Evolutionary conservation across 2,888 invertebrate genomes (phyloP).

Genomic region (Melolontha melolontha): DNA sequence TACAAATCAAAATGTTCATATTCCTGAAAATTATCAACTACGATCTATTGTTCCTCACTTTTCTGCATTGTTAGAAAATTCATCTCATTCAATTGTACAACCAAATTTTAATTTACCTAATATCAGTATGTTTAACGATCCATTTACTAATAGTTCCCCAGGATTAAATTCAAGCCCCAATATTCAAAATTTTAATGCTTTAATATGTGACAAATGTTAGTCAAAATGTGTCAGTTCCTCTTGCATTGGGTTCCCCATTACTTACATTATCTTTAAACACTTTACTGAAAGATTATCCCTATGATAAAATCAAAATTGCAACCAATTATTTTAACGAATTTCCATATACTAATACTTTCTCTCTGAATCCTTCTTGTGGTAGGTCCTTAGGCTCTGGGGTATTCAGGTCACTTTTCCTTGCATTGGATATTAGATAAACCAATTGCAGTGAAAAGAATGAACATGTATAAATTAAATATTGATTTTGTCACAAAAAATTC

Average conservation of each 20-base stretch:
- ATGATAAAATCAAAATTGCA: conserved; percentile 66
- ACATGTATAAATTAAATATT: conserved; percentile 62
- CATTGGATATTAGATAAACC: conserved; percentile 65
- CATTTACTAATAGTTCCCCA: not conserved
- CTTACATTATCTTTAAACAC: conserved; percentile 62
- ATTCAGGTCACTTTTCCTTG: conserved; percentile 76
- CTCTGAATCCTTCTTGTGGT: conserved; percentile 50
- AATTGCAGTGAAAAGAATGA: conserved; percentile 66
- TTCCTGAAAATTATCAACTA: not conserved
- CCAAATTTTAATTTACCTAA: conserved; percentile 14
- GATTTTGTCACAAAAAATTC: conserved; percentile 69
- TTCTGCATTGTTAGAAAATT: conserved; percentile 14
- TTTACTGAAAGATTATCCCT: conserved; percentile 67
- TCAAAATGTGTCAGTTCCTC: conserved; percentile 41
- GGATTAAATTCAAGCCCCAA: not conserved
- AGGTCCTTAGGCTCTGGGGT: conserved; percentile 70
- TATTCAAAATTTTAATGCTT: conserved; percentile 48
- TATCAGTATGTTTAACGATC: conserved; percentile 12
- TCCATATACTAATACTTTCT: conserved; percentile 44
- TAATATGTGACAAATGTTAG: conserved; percentile 46
- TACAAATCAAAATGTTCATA: conserved; percentile 8
- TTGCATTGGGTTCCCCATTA: conserved; percentile 53
- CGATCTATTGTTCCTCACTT: conserved; percentile 4
- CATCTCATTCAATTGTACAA: not conserved
- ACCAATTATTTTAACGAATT: conserved; percentile 70